A percentile compares a stretch with the other conserved stretches of the same genome.
Conservation (phyloP, 2,797 vertebrate species). For the Micropoecilia bifurca region DNA sequence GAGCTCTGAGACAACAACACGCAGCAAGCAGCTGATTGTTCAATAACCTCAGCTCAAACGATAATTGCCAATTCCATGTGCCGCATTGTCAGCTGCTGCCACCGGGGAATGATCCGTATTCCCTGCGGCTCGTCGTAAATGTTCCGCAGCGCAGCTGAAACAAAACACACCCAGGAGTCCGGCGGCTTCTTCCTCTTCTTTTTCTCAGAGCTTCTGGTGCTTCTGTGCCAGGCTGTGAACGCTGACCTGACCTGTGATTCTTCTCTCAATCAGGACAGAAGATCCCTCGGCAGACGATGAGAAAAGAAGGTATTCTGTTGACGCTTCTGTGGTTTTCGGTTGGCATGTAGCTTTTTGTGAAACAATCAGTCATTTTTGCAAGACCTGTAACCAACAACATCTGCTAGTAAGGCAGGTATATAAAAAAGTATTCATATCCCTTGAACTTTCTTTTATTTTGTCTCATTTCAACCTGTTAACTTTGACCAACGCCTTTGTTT, state of each 20-base stretch:
- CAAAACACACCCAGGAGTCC: constrained; percentile 1
- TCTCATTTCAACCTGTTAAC: not conserved
- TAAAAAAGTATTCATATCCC: not conserved
- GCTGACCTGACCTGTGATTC: constrained; percentile 57
- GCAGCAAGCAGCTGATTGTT: constrained; percentile 10
- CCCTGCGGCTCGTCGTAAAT: constrained; percentile 5
- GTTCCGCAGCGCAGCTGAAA: constrained; percentile 1
- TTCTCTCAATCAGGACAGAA: constrained; percentile 87
- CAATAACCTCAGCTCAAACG: constrained; percentile 2
- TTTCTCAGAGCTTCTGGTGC: constrained; percentile 7
- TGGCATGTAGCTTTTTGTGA: not conserved
- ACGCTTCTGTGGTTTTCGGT: not conserved
- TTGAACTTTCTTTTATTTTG: not conserved
- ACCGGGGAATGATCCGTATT: constrained; percentile 12
- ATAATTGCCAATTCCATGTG: constrained; percentile 2
- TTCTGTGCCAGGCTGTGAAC: constrained; percentile 11
- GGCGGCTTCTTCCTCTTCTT: not conserved
- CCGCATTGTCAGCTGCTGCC: constrained; percentile 16
- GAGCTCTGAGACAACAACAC: not conserved
- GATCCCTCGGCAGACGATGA: constrained; percentile 90
- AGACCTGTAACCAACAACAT: not conserved
- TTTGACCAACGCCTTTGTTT: not conserved
- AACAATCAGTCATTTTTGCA: not conserved
- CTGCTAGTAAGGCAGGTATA: not conserved
- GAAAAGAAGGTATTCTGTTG: constrained; percentile 86